These are phyloP conservation scores for Neuroterus valhalla DNA, from an alignment of 1,140 invertebrate species.

Conservation along the genomic window DNA sequence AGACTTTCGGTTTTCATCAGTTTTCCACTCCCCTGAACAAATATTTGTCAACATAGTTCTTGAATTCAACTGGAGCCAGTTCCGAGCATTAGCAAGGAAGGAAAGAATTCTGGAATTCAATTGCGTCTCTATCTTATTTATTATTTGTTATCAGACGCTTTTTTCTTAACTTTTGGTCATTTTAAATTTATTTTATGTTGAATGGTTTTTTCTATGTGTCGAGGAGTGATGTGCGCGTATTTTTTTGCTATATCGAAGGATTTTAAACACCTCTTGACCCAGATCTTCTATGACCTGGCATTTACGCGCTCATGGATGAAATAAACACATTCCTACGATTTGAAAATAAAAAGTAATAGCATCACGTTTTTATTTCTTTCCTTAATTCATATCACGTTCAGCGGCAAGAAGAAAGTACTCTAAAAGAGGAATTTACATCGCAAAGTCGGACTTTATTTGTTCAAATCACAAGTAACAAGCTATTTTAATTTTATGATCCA, in stretches of 20 bases:
- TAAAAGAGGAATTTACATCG: background rate
- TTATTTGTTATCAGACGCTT: too few species aligned
- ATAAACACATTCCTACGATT: slow-evolving; percentile 5
- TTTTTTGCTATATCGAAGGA: slow-evolving; percentile 67
- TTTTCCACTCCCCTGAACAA: too few species aligned
- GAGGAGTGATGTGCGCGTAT: slow-evolving; percentile 44
- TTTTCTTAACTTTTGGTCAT: too few species aligned
- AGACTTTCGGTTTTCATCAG: too few species aligned
- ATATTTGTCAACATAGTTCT: too few species aligned
- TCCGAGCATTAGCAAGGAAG: too few species aligned
- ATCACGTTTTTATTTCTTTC: background rate
- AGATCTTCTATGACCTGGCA: slow-evolving; percentile 64
- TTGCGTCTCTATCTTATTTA: too few species aligned
- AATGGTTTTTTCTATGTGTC: slow-evolving; percentile 42
- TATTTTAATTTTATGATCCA: too few species aligned
- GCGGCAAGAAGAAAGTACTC: background rate
- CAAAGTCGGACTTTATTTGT: background rate
- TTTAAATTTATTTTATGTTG: too few species aligned
- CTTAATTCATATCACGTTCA: background rate
- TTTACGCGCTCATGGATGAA: slow-evolving; percentile 36
- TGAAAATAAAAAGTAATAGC: background rate
- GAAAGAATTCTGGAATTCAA: too few species aligned
- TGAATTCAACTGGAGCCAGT: too few species aligned
- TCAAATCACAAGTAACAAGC: too few species aligned
- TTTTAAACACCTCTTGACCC: slow-evolving; percentile 72